A percentile compares a stretch with the other conserved stretches of the same genome.
Evolutionary conservation across 2,797 vertebrate species (phyloP).

Genomic region (Threskiornis aethiopicus): DNA sequence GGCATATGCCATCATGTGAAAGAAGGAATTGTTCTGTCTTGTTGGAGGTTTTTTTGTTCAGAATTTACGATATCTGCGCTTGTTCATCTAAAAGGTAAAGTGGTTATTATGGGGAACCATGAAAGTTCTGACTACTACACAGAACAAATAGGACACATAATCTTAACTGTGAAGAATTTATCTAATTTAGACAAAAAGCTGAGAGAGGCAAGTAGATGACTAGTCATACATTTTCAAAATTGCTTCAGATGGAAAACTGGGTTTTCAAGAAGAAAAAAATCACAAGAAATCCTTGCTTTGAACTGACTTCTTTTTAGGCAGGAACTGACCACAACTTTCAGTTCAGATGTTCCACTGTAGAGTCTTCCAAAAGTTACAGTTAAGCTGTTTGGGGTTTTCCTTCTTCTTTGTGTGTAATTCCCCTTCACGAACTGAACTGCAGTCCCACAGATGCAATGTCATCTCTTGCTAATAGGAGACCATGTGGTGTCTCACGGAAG

Average conservation of each 20-base stretch:
- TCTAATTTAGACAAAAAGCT: background rate
- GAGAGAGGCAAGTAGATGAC: background rate
- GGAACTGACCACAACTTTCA: background rate
- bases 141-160: background rate
- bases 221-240: background rate
- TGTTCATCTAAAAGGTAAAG: background rate
- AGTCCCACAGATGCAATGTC: background rate
- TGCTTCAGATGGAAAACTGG: background rate
- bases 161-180: background rate
- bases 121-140: background rate
- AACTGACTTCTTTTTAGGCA: background rate
- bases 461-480: background rate
- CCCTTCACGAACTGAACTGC: background rate
- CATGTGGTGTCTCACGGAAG: background rate
- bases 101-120: background rate
- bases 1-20: slow-evolving; percentile 19
- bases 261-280: background rate
- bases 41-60: background rate
- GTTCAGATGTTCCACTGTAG: background rate
- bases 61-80: background rate
- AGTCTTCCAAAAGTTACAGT: background rate
- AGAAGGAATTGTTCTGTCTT: slow-evolving; percentile 30
- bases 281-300: background rate
- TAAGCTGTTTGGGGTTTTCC: background rate
- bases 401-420: background rate